Evolutionary conservation across 2,888 invertebrate genomes (phyloP), one percentile per base, ranked within the genome.

Genomic region (Rhamnusium bicolor): DNA sequence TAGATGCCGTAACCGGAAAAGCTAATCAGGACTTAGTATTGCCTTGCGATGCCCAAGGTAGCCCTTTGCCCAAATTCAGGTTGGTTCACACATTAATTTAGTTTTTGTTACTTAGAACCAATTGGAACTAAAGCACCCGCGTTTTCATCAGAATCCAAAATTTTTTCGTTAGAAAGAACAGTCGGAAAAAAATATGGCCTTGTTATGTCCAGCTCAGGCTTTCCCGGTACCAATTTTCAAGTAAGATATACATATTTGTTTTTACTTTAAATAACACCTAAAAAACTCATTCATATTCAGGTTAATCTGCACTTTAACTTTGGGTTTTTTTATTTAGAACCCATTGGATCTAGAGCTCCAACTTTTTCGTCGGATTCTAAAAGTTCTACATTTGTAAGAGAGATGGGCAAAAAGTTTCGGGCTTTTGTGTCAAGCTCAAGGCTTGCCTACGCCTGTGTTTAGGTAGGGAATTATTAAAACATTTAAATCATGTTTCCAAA

Each of bases 121-220:
- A 87, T 91, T 58, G 90, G 90, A 76, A 89, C 89, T 75, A 90
- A 90, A 85, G 88, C 90, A 18, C 91, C 91, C 16, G 89, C 85
- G 14, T 87, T 87, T 76, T 85, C 86, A 4, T 85, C 88, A 2
- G 87, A 85, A 85, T 89, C 83, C 80, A 91, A 87, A 87, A 89
- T 85, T 83, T 90, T 85, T 86, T 88, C 87, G 74, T 88, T 83
- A 85, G 88, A 89, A 76, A 87, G 89, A 71, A 83, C 77, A 58
- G 83, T 89, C 76, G 90, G 90, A 79, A 91, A 91, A n/a, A 85
- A 91, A 91, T 84, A 91, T 94, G 86, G 93, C 92, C 63, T 88
- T 94, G 81, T 90, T 94, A 85, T 95, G 94, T 87, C 94, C 93
- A 85, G 94, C 94, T 76, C 94, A 95, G 90, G 94, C 93, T 80